These are phyloP conservation scores for Hyphantria cunea DNA, from an alignment of 1,140 invertebrate genomes.

Conservation along the genomic window DNA sequence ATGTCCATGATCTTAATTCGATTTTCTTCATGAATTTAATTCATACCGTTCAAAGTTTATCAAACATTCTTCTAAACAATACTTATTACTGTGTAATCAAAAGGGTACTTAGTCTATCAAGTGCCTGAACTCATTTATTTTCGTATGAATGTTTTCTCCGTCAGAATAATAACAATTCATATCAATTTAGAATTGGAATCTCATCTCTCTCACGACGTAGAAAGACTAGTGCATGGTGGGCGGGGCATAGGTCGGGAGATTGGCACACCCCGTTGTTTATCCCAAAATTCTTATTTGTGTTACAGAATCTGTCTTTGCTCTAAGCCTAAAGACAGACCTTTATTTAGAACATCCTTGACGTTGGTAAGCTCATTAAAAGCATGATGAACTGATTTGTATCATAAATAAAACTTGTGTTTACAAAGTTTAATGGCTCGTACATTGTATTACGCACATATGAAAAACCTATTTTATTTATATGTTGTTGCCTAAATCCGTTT, in stretches of 20 bases:
- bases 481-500: neutral
- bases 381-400: neutral
- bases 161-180: neutral
- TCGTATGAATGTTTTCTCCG: neutral
- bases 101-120: no score
- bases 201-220: no score
- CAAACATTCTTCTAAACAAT: no score
- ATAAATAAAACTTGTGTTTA: neutral
- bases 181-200: no score
- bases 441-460: neutral
- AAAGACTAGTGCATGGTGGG: constrained; percentile 27
- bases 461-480: neutral
- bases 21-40: no score
- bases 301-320: constrained; percentile 23
- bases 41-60: no score
- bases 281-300: constrained; percentile 12
- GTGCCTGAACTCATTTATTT: no score
- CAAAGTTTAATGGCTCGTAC: neutral
- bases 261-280: constrained; percentile 49
- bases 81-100: no score
- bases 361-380: constrained; percentile 1
- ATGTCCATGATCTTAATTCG: no score
- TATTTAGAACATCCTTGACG: neutral
- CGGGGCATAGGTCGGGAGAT: constrained; percentile 50
- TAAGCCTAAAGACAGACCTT: constrained; percentile 7